Evolutionary conservation across 2,888 invertebrate genomes (phyloP).

Genomic region (Norana najaformis): DNA sequence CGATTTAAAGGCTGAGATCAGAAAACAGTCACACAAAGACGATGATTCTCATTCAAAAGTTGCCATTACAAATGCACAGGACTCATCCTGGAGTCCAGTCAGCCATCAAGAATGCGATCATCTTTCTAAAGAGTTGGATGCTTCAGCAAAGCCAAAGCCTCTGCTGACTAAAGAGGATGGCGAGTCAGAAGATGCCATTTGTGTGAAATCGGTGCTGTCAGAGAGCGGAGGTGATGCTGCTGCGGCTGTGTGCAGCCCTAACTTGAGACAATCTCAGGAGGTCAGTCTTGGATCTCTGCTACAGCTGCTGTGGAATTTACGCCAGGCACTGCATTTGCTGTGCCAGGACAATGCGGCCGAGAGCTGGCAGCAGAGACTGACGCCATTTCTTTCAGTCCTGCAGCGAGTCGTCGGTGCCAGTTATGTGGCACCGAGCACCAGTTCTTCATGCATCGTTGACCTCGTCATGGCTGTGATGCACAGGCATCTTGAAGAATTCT

Average conservation of each 20-base stretch:
- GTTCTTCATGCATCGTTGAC: constrained; percentile 43
- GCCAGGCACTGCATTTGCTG: constrained; percentile 16
- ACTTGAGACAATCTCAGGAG: neutral
- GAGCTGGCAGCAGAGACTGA: constrained; percentile 43
- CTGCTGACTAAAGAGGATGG: neutral
- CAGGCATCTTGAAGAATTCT: constrained; percentile 30
- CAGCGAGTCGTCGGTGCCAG: constrained; percentile 37
- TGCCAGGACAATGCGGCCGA: constrained; percentile 39
- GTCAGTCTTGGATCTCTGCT: neutral
- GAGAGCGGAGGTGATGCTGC: neutral
- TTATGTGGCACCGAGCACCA: constrained; percentile 39
- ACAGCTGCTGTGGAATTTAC: constrained; percentile 29
- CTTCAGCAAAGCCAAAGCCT: neutral
- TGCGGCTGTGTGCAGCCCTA: neutral
- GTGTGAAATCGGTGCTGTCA: neutral
- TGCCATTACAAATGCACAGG: neutral
- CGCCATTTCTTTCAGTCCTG: constrained; percentile 37
- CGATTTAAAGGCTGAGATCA: neutral
- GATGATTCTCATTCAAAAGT: constrained; percentile 8
- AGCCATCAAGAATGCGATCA: neutral
- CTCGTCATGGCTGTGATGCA: constrained; percentile 42
- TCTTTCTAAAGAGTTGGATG: neutral
- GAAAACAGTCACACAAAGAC: neutral
- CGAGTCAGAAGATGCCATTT: neutral
- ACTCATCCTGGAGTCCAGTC: neutral